A percentile compares a stretch with the other conserved stretches of the same genome.
Conservation (phyloP, 2,113 vertebrate genomes). For the Miniopterus natalensis region DNA sequence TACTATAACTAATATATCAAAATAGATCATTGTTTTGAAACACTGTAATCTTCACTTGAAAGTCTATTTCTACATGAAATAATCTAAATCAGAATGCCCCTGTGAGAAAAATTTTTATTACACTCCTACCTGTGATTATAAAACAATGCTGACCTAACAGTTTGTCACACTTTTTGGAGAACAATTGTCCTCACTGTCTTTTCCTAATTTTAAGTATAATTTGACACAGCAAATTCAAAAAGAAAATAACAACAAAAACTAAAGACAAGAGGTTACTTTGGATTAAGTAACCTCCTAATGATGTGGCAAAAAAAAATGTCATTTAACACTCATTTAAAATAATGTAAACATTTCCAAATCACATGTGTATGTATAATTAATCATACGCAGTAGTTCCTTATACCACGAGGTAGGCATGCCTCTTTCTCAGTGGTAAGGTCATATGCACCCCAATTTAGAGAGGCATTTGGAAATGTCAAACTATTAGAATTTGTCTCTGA, state of each 20-base stretch:
- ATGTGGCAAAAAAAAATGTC: not conserved
- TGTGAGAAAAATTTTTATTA: slow-evolving; percentile 1
- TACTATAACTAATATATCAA: slow-evolving; percentile 10
- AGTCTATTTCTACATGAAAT: not conserved
- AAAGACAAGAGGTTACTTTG: not conserved
- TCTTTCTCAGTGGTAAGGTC: not conserved
- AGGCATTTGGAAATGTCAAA: not conserved
- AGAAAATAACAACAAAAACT: not conserved
- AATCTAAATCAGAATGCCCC: slow-evolving; percentile 32
- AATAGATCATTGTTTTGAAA: slow-evolving; percentile 23
- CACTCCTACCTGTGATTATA: not conserved
- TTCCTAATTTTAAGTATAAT: slow-evolving; percentile 46
- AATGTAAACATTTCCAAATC: not conserved
- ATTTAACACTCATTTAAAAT: not conserved
- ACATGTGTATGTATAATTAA: not conserved
- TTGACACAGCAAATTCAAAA: not conserved
- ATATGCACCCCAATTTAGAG: not conserved
- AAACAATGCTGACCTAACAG: not conserved
- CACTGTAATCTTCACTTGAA: not conserved
- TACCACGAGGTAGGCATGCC: not conserved
- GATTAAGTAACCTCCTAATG: not conserved
- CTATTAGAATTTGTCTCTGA: not conserved
- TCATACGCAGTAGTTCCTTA: not conserved
- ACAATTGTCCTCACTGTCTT: not conserved
- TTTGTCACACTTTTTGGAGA: not conserved